Conservation (phyloP, 2,888 invertebrate species). For the Apamea monoglypha region DNA sequence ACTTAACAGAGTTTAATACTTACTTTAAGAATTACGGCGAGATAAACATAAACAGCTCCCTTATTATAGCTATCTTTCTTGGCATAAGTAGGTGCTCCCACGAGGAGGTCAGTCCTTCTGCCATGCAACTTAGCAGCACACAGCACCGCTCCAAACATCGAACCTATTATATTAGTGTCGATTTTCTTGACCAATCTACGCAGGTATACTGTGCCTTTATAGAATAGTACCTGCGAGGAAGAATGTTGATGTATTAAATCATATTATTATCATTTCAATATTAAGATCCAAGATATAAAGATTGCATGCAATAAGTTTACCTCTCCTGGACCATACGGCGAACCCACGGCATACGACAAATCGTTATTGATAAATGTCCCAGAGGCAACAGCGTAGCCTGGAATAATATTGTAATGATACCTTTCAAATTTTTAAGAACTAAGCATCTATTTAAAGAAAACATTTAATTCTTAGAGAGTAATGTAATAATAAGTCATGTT, state of each 20-base stretch:
- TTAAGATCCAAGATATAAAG: neutral
- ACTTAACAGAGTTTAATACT: constrained; percentile 26
- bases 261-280: neutral
- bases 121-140: constrained; percentile 83
- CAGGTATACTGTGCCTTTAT: neutral
- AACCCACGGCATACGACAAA: constrained; percentile 71
- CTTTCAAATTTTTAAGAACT: neutral
- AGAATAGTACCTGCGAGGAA: constrained; percentile 26
- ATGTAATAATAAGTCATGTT: too few species aligned
- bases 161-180: constrained; percentile 79
- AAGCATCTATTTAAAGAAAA: neutral
- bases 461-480: too few species aligned
- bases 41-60: constrained; percentile 90
- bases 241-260: neutral
- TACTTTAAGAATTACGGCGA: constrained; percentile 21
- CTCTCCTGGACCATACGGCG: constrained; percentile 77
- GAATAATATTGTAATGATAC: neutral
- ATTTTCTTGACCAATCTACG: neutral
- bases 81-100: constrained; percentile 90
- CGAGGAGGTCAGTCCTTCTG: constrained; percentile 86
- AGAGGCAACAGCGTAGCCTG: constrained; percentile 78
- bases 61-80: constrained; percentile 77
- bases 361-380: constrained; percentile 67
- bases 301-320: constrained; percentile 63
- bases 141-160: constrained; percentile 91